phyloP scores from a whole-genome alignment of 2,888 invertebrate species.

The Diarsia rubi region DNA sequence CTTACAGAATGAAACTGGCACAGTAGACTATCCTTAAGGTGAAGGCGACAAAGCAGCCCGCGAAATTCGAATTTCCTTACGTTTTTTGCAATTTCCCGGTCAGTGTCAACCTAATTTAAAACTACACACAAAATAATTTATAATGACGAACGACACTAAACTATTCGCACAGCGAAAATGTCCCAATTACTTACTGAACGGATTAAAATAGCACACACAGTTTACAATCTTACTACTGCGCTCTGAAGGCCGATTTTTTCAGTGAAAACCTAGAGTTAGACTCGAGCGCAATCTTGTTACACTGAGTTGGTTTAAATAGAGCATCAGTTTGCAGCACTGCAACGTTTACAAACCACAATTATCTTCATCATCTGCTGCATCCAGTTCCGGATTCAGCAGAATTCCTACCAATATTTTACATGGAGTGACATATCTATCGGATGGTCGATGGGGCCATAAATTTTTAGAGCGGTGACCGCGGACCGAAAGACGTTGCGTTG shows the following conservation, averaged over 20 bases:
- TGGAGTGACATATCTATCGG: no score
- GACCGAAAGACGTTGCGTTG: no score
- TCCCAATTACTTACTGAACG: conserved; percentile 42
- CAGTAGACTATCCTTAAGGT: no score
- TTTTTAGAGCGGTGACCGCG: no score
- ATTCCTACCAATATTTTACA: background rate
- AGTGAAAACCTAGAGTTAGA: conserved; percentile 27
- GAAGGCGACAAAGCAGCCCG: no score
- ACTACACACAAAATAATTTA: background rate
- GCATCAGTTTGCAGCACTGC: background rate
- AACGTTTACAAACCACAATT: background rate
- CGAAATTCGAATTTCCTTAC: no score
- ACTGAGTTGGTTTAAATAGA: background rate
- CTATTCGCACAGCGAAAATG: conserved; percentile 21
- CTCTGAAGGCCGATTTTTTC: conserved; percentile 36
- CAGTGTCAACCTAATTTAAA: background rate
- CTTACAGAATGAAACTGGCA: no score
- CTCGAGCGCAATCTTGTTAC: background rate
- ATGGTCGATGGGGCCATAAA: no score
- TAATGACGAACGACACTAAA: background rate
- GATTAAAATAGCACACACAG: conserved; percentile 42
- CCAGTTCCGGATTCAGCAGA: background rate
- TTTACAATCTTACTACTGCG: conserved; percentile 14
- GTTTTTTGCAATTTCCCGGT: no score
- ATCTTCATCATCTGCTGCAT: background rate